These are phyloP conservation scores for Discoglossus pictus DNA, from an alignment of 2,797 vertebrate species.

Conservation along the genomic window DNA sequence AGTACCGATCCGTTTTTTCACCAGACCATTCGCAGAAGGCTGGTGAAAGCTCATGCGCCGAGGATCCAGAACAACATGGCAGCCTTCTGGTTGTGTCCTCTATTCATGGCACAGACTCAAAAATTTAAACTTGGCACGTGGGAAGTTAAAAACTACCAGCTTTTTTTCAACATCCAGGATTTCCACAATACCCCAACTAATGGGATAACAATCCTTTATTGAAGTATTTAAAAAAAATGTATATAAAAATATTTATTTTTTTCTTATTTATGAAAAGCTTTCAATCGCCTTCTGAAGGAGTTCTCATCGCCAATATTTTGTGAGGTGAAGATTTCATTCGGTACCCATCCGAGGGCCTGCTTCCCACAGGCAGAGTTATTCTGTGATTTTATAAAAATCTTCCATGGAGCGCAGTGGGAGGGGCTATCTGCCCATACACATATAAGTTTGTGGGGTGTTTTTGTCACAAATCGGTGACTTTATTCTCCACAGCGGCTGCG, in stretches of 20 bases:
- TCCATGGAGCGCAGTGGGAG: slow-evolving; percentile 1
- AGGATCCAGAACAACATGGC: not conserved
- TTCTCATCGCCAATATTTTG: not conserved
- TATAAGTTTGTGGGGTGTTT: slow-evolving; percentile 7
- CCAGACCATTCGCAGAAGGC: slow-evolving; percentile 31
- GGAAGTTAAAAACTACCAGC: slow-evolving; percentile 41
- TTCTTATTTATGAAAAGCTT: slow-evolving; percentile 46
- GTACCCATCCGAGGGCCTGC: not conserved
- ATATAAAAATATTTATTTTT: slow-evolving; percentile 64
- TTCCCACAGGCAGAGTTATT: slow-evolving; percentile 15
- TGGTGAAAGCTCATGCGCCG: not conserved
- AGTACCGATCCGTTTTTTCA: not conserved
- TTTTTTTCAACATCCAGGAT: slow-evolving; percentile 11
- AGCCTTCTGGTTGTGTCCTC: not conserved
- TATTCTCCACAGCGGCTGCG: slow-evolving; percentile 95
- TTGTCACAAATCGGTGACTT: slow-evolving; percentile 95
- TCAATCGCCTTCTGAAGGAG: slow-evolving; percentile 24
- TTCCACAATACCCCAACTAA: slow-evolving; percentile 1
- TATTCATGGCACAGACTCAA: slow-evolving; percentile 14
- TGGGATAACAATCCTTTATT: slow-evolving; percentile 41
- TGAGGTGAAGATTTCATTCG: not conserved
- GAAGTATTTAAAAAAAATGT: slow-evolving; percentile 42
- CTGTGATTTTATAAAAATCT: slow-evolving; percentile 48
- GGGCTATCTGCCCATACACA: not conserved
- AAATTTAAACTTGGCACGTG: slow-evolving; percentile 61